Percentiles rank a stretch among this genome's conserved stretches.
These are phyloP conservation scores for Phyllopteryx taeniolatus DNA, from an alignment of 2,113 vertebrate genomes.

Conservation along the genomic window DNA sequence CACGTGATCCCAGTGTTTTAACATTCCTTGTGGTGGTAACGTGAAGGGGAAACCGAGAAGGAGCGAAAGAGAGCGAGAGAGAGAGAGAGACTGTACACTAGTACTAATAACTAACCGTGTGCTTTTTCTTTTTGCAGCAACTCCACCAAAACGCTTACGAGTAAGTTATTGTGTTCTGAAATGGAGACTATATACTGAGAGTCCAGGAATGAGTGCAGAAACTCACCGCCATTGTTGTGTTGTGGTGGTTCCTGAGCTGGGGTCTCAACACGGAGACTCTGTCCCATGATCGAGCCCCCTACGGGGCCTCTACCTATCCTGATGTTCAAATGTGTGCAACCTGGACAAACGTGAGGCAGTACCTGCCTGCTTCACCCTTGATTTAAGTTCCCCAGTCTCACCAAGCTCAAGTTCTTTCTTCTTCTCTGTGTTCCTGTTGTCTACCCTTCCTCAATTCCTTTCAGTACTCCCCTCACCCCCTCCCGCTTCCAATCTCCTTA, in stretches of 20 bases:
- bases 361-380: constrained; percentile 27
- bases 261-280: constrained; percentile 71
- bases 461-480: constrained; percentile 51
- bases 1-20: constrained; percentile 53
- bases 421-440: constrained; percentile 75
- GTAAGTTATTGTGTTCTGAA: background rate
- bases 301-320: constrained; percentile 65
- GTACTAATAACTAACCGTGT: constrained; percentile 6
- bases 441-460: constrained; percentile 66
- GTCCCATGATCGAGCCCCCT: constrained; percentile 78
- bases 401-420: constrained; percentile 61
- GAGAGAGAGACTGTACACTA: background rate
- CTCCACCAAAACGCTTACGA: background rate
- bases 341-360: constrained; percentile 20
- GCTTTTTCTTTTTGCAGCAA: constrained; percentile 4
- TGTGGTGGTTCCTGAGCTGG: constrained; percentile 58
- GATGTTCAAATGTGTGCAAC: constrained; percentile 34
- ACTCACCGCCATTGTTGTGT: constrained; percentile 66
- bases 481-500: constrained; percentile 56
- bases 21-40: constrained; percentile 58
- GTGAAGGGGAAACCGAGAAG: constrained; percentile 32
- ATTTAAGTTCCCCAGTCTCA: constrained; percentile 23
- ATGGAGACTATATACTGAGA: background rate
- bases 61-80: constrained; percentile 1
- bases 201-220: constrained; percentile 22